Conservation (phyloP, 2,888 invertebrate species). For the Drosophila rubida region DNA sequence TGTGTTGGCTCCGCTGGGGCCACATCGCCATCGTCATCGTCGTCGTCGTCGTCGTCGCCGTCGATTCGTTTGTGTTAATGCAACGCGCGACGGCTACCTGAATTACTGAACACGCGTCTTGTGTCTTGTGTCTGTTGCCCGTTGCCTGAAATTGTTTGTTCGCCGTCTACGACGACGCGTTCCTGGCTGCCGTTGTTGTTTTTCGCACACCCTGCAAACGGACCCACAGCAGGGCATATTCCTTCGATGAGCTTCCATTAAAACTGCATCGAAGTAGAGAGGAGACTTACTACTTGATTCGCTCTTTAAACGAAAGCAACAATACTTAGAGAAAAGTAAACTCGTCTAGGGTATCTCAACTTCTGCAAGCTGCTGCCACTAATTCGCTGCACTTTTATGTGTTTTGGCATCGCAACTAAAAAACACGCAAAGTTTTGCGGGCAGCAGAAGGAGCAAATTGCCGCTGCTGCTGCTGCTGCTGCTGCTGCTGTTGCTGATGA, state of each 20-base stretch:
- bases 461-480: conserved; percentile 23
- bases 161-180: conserved; percentile 70
- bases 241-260: too few relatives aligned
- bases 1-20: conserved; percentile 55
- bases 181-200: conserved; percentile 48
- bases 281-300: too few relatives aligned
- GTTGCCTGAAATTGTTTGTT: conserved; percentile 78
- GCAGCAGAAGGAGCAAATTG: conserved; percentile 34
- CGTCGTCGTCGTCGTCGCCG: conserved; percentile 37
- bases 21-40: conserved; percentile 28
- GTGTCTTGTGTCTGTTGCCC: conserved; percentile 76
- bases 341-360: not conserved
- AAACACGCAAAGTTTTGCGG: conserved; percentile 31
- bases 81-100: conserved; percentile 84
- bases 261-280: too few relatives aligned
- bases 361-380: not conserved
- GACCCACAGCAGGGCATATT: conserved; percentile 3
- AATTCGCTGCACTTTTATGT: conserved; percentile 66
- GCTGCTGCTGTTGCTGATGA: conserved; percentile 50
- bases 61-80: conserved; percentile 83
- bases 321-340: too few relatives aligned
- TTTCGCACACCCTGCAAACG: conserved; percentile 10
- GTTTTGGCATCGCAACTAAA: conserved; percentile 65
- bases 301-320: too few relatives aligned
- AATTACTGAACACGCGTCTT: conserved; percentile 85